Percentiles rank a stretch among this genome's conserved stretches.
Evolutionary conservation across 2,113 vertebrate species (phyloP).

Genomic region (Lepus timidus): DNA sequence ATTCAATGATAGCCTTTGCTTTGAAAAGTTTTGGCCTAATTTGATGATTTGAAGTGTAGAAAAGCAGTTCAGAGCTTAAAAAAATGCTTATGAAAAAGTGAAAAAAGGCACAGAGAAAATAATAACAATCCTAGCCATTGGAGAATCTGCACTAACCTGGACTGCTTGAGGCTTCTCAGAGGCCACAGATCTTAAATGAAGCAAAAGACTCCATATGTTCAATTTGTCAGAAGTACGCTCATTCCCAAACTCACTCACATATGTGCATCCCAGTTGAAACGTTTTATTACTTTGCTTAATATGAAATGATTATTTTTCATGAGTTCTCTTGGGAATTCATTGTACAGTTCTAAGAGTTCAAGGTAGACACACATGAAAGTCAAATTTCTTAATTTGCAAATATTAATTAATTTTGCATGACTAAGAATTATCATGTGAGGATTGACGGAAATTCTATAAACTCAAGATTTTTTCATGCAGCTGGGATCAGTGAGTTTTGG

Average conservation of each 20-base stretch:
- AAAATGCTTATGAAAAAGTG: not conserved
- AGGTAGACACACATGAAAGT: slow-evolving; percentile 54
- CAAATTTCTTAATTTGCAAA: slow-evolving; percentile 27
- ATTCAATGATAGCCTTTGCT: not conserved
- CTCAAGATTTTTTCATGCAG: slow-evolving; percentile 52
- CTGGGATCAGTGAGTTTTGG: slow-evolving; percentile 68
- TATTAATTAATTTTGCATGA: slow-evolving; percentile 67
- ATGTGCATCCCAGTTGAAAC: slow-evolving; percentile 5
- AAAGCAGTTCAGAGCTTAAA: not conserved
- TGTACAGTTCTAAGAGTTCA: accelerated
- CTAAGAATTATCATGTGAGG: slow-evolving; percentile 58
- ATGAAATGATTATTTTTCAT: slow-evolving; percentile 58
- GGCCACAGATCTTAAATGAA: not conserved
- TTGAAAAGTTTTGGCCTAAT: not conserved
- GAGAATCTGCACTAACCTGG: not conserved
- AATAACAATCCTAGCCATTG: not conserved
- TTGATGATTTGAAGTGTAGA: not conserved
- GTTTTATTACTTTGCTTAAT: slow-evolving; percentile 34
- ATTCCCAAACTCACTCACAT: slow-evolving; percentile 21
- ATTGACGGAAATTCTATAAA: slow-evolving; percentile 60
- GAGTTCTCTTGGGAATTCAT: slow-evolving; percentile 47
- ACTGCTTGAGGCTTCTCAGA: not conserved
- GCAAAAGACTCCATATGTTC: not conserved
- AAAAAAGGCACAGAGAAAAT: not conserved
- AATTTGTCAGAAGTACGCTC: not conserved